Percentiles rank a stretch among this genome's conserved stretches.
These are phyloP conservation scores for Empidonax traillii DNA, from an alignment of 2,113 vertebrate genomes.

Conservation along the genomic window DNA sequence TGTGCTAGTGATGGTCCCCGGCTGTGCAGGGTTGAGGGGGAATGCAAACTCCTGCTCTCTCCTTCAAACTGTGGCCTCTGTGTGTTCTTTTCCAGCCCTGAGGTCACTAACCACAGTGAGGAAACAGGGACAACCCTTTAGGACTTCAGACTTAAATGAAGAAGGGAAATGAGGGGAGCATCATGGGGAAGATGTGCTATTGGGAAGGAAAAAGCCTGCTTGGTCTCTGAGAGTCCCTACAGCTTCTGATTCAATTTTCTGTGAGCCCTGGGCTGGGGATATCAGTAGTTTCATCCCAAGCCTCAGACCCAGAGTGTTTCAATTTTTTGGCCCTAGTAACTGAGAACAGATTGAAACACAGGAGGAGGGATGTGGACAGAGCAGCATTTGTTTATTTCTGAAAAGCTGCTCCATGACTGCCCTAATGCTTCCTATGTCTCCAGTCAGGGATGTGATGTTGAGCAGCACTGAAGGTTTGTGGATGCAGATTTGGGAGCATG, in stretches of 20 bases:
- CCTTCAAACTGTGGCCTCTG: background rate
- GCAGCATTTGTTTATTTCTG: conserved; percentile 34
- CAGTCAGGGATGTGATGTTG: rapidly evolving
- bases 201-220: background rate
- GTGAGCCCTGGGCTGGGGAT: background rate
- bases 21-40: background rate
- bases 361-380: conserved; percentile 31
- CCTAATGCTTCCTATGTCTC: background rate
- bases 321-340: conserved; percentile 18
- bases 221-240: background rate
- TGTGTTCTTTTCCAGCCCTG: background rate
- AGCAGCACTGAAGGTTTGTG: background rate
- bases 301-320: background rate
- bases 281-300: background rate
- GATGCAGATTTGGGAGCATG: background rate
- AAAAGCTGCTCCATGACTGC: background rate
- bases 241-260: conserved; percentile 19
- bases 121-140: background rate
- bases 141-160: background rate
- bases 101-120: background rate
- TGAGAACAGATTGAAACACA: conserved; percentile 39
- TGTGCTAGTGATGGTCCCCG: background rate
- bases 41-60: background rate
- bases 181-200: background rate
- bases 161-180: background rate